Evolutionary conservation across 2,888 invertebrate species (phyloP).

Genomic region (Galerucella calmariensis): DNA sequence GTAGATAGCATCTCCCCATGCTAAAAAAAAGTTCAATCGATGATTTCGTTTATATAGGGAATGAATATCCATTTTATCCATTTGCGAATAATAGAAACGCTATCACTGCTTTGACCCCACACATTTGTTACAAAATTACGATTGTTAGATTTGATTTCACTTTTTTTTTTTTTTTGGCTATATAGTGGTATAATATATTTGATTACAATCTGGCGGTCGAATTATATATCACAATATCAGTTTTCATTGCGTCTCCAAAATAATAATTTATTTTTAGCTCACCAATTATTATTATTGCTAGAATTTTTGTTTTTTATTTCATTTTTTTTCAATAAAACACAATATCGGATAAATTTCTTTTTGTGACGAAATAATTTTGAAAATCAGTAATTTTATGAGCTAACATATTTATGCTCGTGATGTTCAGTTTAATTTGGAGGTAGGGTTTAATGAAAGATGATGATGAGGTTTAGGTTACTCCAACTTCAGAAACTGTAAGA

Average conservation of each 20-base stretch:
- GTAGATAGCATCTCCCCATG: conserved; percentile 58
- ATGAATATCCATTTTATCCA: conserved; percentile 60
- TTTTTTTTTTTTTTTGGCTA: conserved; percentile 24
- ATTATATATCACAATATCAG: conserved; percentile 12
- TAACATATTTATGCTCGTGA: too few species aligned
- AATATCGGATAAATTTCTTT: too few species aligned
- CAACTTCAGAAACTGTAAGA: too few species aligned
- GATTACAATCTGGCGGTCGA: conserved; percentile 36
- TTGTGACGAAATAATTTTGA: too few species aligned
- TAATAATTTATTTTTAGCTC: not conserved
- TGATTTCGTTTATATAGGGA: conserved; percentile 55
- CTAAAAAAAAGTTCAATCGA: conserved; percentile 51
- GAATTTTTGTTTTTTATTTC: too few species aligned
- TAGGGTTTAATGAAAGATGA: too few species aligned
- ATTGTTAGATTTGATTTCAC: conserved; percentile 41
- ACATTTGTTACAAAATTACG: conserved; percentile 53
- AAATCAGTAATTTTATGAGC: too few species aligned
- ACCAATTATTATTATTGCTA: too few species aligned
- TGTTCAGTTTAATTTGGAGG: too few species aligned
- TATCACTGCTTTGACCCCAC: conserved; percentile 54
- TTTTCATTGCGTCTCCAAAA: not conserved
- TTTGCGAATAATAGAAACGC: conserved; percentile 54
- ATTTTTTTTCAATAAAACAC: too few species aligned
- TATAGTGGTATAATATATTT: conserved; percentile 27
- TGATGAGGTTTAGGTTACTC: too few species aligned